Evolutionary conservation across 1,140 invertebrate species (phyloP).

Genomic region (Elymnias hypermnestra): DNA sequence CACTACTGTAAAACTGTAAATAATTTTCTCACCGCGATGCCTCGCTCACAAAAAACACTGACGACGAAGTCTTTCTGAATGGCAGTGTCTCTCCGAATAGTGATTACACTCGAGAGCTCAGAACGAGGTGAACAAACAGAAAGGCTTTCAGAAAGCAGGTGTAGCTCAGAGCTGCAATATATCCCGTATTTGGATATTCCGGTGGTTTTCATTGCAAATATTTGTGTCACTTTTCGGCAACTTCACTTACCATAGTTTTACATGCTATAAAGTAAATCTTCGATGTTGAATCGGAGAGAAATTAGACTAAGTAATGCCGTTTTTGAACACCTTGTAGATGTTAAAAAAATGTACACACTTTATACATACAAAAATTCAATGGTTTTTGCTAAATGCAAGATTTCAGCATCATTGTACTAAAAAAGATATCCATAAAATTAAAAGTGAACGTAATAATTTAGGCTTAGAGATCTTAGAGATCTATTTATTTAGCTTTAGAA

Average conservation of each 20-base stretch:
- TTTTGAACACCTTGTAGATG: too few species aligned
- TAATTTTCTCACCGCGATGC: not conserved
- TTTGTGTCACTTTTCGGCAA: conserved; percentile 12
- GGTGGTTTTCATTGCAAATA: conserved; percentile 9
- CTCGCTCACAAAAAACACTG: not conserved
- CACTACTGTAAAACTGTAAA: conserved; percentile 3
- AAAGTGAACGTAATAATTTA: too few species aligned
- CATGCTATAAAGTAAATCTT: not conserved
- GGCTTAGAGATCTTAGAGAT: too few species aligned
- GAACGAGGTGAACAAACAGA: conserved; percentile 51
- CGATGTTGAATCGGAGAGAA: too few species aligned
- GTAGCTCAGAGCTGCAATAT: conserved; percentile 32
- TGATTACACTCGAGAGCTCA: conserved; percentile 43
- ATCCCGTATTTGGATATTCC: conserved; percentile 20
- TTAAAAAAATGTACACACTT: too few species aligned
- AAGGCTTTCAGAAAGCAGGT: conserved; percentile 49
- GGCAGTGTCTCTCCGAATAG: conserved; percentile 34
- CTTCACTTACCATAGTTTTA: not conserved
- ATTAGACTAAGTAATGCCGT: too few species aligned
- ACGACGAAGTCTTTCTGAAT: conserved; percentile 26
- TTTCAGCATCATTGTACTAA: too few species aligned
- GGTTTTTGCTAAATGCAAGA: too few species aligned
- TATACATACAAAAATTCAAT: too few species aligned
- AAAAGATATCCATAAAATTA: too few species aligned
- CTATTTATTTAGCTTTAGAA: too few species aligned